Evolutionary conservation across 2,888 invertebrate species (phyloP), one percentile per base, ranked within the genome.

Genomic region (Plagodis dolabraria): DNA sequence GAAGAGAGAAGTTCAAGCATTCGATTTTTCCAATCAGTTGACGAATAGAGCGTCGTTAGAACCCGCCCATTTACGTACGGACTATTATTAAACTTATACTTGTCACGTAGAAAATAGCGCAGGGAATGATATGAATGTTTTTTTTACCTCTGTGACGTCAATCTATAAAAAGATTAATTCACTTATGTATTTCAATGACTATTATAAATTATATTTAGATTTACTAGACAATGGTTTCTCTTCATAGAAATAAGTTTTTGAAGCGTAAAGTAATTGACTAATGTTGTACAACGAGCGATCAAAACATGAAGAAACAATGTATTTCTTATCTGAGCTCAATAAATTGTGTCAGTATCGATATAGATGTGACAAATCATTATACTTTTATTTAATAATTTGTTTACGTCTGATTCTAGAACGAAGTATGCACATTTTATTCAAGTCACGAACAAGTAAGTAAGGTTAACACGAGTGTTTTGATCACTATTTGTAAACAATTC

Each of bases 201-300:
- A 22, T 22, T 22, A 22, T 22, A 22, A 22, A 22, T 22, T 22
- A 22, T 22, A 22, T 2, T 22, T 22, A 22, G 22, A 22, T 22
- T 22, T 22, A 22, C 22, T 22, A 22, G 22, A 22, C 22, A 22
- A 22, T 22, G 22, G 22, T 22, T 22, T 22, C 22, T 22, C 22
- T 22, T 22, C 22, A 22, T 22, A 22, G 22, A 22, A 22, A 22
- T 22, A 22, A 22, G 22, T 22, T 69, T 61, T 58, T 59, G 51
- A 76, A 73, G 70, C 68, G 45, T 51, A 60, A 65, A 57, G 38
- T 51, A 56, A 54, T 54, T 33, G 11, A 48, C 46, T 58, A 47
- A 55, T 63, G 64, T 68, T 68, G 55, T 1, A 71, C 67, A 71
- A 79, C 74, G 60, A 75, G 69, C 73, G 74, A 82, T 75, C 74